Base-by-base conservation (phyloP, 2,113 vertebrate species). In the Solenodon paradoxus region DNA sequence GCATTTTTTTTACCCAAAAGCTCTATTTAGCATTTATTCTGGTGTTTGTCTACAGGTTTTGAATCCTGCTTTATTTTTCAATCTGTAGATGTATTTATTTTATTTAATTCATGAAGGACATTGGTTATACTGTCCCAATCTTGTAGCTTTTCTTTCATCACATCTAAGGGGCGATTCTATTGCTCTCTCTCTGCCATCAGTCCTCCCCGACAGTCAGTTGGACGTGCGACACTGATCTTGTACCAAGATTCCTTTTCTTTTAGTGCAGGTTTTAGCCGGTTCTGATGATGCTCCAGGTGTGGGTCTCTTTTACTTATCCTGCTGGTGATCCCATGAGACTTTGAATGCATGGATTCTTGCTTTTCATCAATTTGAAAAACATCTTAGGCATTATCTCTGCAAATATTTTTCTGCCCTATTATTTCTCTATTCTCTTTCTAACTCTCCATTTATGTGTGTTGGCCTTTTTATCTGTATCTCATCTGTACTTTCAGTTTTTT, bases 11-110 rank as follows among this genome's bases (percentile, higher is more conserved):
- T 42, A 66, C 17, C 17, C 19, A 30, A 69, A 47, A 30, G 55
- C 12, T 40, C 15, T 20, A 13, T 30, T 40, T 40, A 17, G 1
- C 63, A 35, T 35, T 28, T 53, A 5, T 61, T 55, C 68, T 16
- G 13, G 9, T 7, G 1, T 40, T 2, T 7, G 16, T 35, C 17
- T 75, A 0, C 0, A 17, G 10, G 9, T 63, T 20, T 28, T 49
- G 28, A 24, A 55, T 32, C 38, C 8, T 63, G 1, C 2, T 68
- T 78, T 61, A 55, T 2, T 72, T 75, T 42, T 59, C 55, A n/a
- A 15, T 32, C n/a, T 71, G 78, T 69, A 17, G 5, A 4, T 51
- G 20, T 28, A 30, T 47, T 66, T 55, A 40, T 89, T 83, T 83
- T 51, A 32, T 64, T 57, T 19, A n/a, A 32, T 83, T 40, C 28